Evolutionary conservation across 2,797 vertebrate species (phyloP), one percentile per base, ranked within the genome.

Genomic region (Phataginus tricuspis): DNA sequence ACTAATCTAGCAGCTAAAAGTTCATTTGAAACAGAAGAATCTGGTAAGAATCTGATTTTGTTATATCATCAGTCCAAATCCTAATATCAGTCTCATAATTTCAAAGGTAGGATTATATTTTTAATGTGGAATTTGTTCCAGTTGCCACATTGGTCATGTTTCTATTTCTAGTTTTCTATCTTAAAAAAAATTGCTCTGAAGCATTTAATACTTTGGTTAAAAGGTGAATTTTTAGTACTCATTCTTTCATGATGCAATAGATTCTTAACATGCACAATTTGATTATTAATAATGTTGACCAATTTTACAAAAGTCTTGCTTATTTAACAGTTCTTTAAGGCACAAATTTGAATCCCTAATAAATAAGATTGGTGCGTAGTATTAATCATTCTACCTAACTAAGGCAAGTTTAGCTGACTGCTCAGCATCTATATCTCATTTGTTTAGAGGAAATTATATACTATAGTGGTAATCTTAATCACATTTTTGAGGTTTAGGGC

Each of bases 21-120:
- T 94, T 98, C 98, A 80, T 97, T 99, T 98, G 98, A 98, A 94
- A 98, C 96, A 71, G 98, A 98, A 97, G 98, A 98, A 93, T 96
- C 97, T 78, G 97, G 97, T 98, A 98, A 98, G 98, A 96, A 55
- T 77, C 91, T 94, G 53, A 64, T 87, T 91, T 74, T 61, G 83
- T 83, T 94, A 77, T 75, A 84, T 95, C 34, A 80, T 86, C 49
- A 69, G 25, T 85, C 9, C 45, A 78, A 84, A 96, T 93, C 37
- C 91, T 91, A 89, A 49, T 84, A 61, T 31, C 51, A 66, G 1
- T 95, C 25, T 95, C 27, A 86, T 53, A 94, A 83, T 88, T 57
- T 95, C 27, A 86, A 75, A 95, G 75, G 42, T 55, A 95, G 34
- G 94, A 93, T 45, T 88, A 55, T 91, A 49, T 2, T 88, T 86